Conservation (phyloP, 2,888 invertebrate genomes). For the Aplocera efformata region DNA sequence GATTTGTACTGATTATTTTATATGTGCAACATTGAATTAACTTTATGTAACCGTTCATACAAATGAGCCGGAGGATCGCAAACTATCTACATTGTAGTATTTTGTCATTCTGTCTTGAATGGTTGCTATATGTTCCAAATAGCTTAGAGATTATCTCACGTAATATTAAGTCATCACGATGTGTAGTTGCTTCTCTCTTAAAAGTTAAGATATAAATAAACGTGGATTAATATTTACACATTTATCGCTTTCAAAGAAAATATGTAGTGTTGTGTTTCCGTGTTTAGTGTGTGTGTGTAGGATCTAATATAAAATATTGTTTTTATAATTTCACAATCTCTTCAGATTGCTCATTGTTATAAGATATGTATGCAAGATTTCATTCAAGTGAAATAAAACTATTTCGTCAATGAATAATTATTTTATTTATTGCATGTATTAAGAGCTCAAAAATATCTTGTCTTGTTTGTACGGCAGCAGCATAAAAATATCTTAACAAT, state of each 20-base stretch:
- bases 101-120: no score
- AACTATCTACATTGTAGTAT: background rate
- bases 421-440: background rate
- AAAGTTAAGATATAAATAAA: no score
- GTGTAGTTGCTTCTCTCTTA: no score
- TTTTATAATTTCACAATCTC: slow-evolving; percentile 9
- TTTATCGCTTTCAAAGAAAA: slow-evolving; percentile 4
- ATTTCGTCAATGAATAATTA: slow-evolving; percentile 12
- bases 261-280: slow-evolving; percentile 7
- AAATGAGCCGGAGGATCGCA: background rate
- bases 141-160: no score
- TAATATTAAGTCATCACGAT: no score
- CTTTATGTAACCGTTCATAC: background rate
- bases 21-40: background rate
- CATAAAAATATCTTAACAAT: no score
- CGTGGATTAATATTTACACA: no score
- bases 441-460: no score
- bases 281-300: slow-evolving; percentile 1
- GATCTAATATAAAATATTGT: background rate
- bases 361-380: slow-evolving; percentile 12
- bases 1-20: slow-evolving; percentile 5
- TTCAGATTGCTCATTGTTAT: slow-evolving; percentile 8
- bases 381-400: slow-evolving; percentile 23
- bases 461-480: no score
- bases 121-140: no score